Percentiles rank a stretch among this genome's conserved stretches.
Evolutionary conservation across 2,888 invertebrate genomes (phyloP).

Genomic region (Tinea pellionella): DNA sequence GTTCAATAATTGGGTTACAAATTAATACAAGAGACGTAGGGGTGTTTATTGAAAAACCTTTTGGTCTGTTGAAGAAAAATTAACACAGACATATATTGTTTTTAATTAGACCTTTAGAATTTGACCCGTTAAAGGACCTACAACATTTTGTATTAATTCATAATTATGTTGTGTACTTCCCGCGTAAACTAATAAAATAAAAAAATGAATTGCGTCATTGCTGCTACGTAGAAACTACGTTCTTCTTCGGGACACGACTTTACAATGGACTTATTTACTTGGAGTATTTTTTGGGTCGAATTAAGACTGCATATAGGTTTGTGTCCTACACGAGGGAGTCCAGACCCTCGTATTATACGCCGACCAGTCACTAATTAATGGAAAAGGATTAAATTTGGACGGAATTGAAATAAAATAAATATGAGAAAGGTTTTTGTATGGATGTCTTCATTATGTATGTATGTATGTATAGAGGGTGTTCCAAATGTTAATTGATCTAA

Average conservation of each 20-base stretch:
- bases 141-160: too few relatives aligned
- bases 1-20: neutral
- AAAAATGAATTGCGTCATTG: too few relatives aligned
- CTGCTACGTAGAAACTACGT: too few relatives aligned
- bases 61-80: slow-evolving; percentile 46
- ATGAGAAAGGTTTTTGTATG: slow-evolving; percentile 44
- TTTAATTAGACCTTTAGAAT: neutral
- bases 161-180: too few relatives aligned
- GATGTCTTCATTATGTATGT: slow-evolving; percentile 4
- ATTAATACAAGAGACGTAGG: neutral
- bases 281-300: too few relatives aligned
- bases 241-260: too few relatives aligned
- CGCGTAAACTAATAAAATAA: too few relatives aligned
- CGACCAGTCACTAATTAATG: slow-evolving; percentile 67
- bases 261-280: too few relatives aligned
- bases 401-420: slow-evolving; percentile 70
- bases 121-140: neutral
- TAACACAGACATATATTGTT: slow-evolving; percentile 43
- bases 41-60: slow-evolving; percentile 16
- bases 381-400: slow-evolving; percentile 68
- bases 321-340: neutral
- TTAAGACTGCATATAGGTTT: neutral
- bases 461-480: neutral
- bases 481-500: neutral
- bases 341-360: slow-evolving; percentile 38